A percentile compares a stretch with the other conserved stretches of the same genome.
These are phyloP conservation scores for Brachyistius frenatus DNA, from an alignment of 2,113 vertebrate species.

Conservation along the genomic window DNA sequence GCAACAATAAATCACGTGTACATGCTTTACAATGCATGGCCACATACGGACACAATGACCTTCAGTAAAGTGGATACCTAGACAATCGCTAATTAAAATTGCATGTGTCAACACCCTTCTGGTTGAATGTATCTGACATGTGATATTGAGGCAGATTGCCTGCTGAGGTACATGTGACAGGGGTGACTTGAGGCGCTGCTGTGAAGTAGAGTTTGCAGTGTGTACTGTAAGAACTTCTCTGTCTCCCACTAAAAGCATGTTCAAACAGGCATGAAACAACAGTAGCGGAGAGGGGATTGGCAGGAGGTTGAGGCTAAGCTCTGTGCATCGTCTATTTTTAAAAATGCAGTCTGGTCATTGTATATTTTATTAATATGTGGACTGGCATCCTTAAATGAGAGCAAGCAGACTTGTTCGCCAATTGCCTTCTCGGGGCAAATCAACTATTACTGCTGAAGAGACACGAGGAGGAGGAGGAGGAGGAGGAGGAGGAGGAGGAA, in stretches of 20 bases:
- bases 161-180: conserved; percentile 21
- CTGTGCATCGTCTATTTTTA: conserved; percentile 61
- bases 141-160: conserved; percentile 28
- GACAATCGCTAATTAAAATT: conserved; percentile 61
- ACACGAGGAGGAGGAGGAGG: conserved; percentile 20
- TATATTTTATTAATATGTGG: conserved; percentile 71
- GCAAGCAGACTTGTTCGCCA: conserved; percentile 13
- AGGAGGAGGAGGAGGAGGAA: conserved; percentile 31
- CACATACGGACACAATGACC: conserved; percentile 44
- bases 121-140: conserved; percentile 13
- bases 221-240: not conserved
- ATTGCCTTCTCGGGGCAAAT: conserved; percentile 41
- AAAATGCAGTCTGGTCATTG: conserved; percentile 59
- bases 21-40: conserved; percentile 14
- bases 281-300: conserved; percentile 4
- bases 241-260: conserved; percentile 42
- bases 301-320: conserved; percentile 5
- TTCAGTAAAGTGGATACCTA: conserved; percentile 30
- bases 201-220: not conserved
- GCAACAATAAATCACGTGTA: conserved; percentile 32
- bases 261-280: conserved; percentile 39
- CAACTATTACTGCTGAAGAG: conserved; percentile 42
- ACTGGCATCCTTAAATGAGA: conserved; percentile 51
- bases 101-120: conserved; percentile 47
- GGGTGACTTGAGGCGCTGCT: not conserved